Base-by-base conservation (phyloP, 2,888 invertebrate genomes). In the Andrena praecox region DNA sequence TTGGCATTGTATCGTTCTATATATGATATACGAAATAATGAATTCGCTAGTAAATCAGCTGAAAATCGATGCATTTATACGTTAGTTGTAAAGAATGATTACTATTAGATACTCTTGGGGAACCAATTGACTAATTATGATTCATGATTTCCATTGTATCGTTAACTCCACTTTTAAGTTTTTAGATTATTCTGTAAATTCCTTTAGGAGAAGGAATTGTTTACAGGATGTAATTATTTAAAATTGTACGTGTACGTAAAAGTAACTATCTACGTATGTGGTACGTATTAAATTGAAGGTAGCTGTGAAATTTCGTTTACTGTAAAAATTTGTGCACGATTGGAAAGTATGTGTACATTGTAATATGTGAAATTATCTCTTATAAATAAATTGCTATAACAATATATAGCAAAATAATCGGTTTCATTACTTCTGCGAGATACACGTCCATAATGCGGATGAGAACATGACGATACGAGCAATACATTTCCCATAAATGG, bases 291-390 rank as follows among this genome's bases (percentile, higher is more conserved):
- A 72, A 63, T 64, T 29, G 48, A 54, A 42, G 48, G 4, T 62
- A 72, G 60, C 27, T 31, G 8, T 54, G 52, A 77, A 81, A 69
- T 66, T 77, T 59, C n/a, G 52, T 63, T 76, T 72, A 71, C 52
- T 77, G 71, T 78, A 77, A 78, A 80, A 60, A 70, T 69, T 50
- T 60, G 63, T 88, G 70, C 66, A 76, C 56, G 74, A 86, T 73
- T 80, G 86, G 80, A 89, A 87, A 86, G 68, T 87, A 85, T 84
- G 81, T 91, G 86, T 90, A 91, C 77, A 90, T 90, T 91, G 87
- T 91, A 91, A 89, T 77, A 87, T 87, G 86, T 90, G 85, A 87
- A 90, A 86, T 82, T 85, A 89, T 89, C 69, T 89, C 88, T 89
- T 86, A 86, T 85, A 87, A 91, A 91, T 91, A 91, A 91, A 91